Conservation (phyloP, 2,113 vertebrate genomes). For the Thamnaconus septentrionalis region DNA sequence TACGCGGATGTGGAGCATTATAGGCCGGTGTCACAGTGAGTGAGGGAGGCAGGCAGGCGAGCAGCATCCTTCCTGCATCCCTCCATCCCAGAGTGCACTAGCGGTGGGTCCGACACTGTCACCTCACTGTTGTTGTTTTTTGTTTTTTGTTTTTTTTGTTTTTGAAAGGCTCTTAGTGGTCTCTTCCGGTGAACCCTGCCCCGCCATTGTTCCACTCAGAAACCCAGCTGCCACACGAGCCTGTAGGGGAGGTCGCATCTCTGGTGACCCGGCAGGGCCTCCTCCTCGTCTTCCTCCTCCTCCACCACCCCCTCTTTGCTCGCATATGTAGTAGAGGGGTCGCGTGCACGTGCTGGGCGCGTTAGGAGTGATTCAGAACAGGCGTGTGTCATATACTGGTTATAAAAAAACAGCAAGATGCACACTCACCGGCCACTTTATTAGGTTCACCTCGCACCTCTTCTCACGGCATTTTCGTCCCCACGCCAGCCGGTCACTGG, state of each 20-base stretch:
- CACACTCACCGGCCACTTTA: no score
- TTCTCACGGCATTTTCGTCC: no score
- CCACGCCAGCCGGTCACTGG: no score
- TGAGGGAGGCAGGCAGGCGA: background rate
- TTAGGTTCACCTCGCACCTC: no score
- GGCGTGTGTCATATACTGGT: background rate
- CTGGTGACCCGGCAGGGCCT: conserved; percentile 33
- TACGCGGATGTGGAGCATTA: conserved; percentile 55
- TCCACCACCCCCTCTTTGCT: no score
- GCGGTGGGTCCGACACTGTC: no score
- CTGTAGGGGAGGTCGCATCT: conserved; percentile 44
- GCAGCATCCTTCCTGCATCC: conserved; percentile 39
- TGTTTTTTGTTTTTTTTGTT: conserved; percentile 1
- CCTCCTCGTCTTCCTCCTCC: no score
- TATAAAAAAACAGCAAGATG: no score
- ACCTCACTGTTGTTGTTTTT: background rate
- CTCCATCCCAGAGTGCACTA: background rate
- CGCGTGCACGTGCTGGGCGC: background rate
- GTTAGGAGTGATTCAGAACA: conserved; percentile 7
- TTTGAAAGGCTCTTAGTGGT: background rate
- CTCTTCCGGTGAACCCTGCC: conserved; percentile 1
- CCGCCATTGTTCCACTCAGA: conserved; percentile 34
- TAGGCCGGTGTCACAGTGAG: conserved; percentile 2
- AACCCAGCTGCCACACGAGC: conserved; percentile 39
- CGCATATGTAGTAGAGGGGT: background rate